Conservation (phyloP, 35 echinoderm and acorn worm species). For the Ophioderma brevispina region DNA sequence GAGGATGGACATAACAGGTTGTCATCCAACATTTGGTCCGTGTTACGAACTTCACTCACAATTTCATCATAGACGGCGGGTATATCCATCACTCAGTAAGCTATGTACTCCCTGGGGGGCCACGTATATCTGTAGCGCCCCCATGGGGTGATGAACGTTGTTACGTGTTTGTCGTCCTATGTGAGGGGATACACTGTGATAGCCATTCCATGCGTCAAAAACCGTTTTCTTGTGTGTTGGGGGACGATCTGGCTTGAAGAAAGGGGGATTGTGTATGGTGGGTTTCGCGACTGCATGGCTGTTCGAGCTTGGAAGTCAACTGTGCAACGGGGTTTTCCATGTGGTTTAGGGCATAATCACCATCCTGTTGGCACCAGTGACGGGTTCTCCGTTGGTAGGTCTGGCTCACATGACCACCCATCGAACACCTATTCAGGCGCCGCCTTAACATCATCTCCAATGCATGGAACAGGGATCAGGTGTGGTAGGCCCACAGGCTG, state of each 20-base stretch:
- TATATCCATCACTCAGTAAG: conserved; percentile 46
- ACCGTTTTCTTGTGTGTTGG: conserved; percentile 17
- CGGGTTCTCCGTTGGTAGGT: neutral
- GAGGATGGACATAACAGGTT: conserved; percentile 32
- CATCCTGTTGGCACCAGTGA: neutral
- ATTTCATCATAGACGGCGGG: conserved; percentile 40
- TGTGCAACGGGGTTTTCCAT: neutral
- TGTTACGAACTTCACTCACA: conserved; percentile 9
- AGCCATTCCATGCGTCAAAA: conserved; percentile 47
- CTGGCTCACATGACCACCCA: neutral
- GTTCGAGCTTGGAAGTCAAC: conserved; percentile 27
- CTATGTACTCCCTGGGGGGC: conserved; percentile 52
- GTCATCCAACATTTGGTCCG: conserved; percentile 53
- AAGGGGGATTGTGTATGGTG: conserved; percentile 47
- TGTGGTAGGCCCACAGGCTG: conserved; percentile 4
- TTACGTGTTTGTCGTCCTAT: conserved; percentile 20
- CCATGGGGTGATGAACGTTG: conserved; percentile 73
- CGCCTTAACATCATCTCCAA: neutral
- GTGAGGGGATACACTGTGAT: conserved; percentile 37
- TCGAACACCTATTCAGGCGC: neutral
- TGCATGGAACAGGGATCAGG: neutral
- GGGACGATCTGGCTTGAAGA: conserved; percentile 27
- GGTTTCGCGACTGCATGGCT: conserved; percentile 47
- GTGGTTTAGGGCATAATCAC: neutral
- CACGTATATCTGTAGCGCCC: conserved; percentile 50